Evolutionary conservation across 2,113 vertebrate species (phyloP).

Genomic region (Strix aluco): DNA sequence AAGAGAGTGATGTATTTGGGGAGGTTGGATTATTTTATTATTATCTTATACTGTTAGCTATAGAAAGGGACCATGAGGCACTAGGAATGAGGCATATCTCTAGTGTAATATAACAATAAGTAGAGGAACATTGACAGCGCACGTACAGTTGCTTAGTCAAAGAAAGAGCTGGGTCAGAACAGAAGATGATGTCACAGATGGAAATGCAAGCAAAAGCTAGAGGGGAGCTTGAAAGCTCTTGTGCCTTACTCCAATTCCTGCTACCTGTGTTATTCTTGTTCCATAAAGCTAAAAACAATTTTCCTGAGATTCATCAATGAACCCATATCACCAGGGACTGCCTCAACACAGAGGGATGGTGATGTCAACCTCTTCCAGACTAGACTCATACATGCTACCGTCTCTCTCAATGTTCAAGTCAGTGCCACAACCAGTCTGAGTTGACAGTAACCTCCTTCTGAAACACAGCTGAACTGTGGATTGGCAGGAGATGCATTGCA

Average conservation of each 20-base stretch:
- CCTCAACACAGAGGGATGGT: neutral
- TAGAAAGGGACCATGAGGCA: neutral
- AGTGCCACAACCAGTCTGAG: neutral
- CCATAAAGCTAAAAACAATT: neutral
- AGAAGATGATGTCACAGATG: neutral
- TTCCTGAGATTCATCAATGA: neutral
- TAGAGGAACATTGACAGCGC: neutral
- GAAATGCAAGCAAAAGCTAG: neutral
- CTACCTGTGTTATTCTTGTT: neutral
- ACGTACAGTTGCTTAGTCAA: neutral
- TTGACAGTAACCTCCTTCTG: neutral
- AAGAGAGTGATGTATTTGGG: neutral
- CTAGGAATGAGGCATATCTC: neutral
- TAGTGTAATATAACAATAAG: neutral
- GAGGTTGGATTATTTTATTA: neutral
- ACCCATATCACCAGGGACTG: neutral
- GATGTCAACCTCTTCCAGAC: neutral
- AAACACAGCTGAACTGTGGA: neutral
- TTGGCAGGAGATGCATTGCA: neutral
- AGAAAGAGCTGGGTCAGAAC: neutral
- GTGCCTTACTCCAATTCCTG: neutral
- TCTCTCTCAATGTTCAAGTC: neutral
- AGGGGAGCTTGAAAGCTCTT: neutral
- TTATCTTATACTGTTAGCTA: neutral
- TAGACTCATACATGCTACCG: neutral